These are phyloP conservation scores for Achlya flavicornis DNA, from an alignment of 2,888 invertebrate species.

Conservation along the genomic window DNA sequence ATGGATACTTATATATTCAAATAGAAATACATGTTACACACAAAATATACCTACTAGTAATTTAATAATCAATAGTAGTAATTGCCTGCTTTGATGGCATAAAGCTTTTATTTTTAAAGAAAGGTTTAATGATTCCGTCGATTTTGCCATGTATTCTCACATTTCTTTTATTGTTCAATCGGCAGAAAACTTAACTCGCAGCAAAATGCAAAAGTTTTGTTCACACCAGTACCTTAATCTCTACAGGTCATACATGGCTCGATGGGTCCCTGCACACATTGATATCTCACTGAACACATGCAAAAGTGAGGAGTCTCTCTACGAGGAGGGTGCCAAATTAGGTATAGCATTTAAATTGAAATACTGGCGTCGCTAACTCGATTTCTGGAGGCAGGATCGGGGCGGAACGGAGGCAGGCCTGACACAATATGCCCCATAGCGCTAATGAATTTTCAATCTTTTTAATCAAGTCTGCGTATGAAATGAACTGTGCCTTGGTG, in stretches of 20 bases:
- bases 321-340: conserved; percentile 58
- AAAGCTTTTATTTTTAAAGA: background rate
- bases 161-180: background rate
- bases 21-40: too few relatives aligned
- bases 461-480: background rate
- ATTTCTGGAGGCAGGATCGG: conserved; percentile 68
- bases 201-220: background rate
- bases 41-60: too few relatives aligned
- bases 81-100: background rate
- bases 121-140: background rate
- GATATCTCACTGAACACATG: conserved; percentile 25
- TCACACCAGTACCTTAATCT: conserved; percentile 6
- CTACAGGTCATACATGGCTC: background rate
- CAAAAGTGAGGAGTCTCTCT: conserved; percentile 23
- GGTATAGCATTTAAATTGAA: conserved; percentile 78
- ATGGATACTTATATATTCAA: too few relatives aligned
- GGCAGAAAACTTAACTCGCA: background rate
- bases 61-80: too few relatives aligned
- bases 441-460: conserved; percentile 1
- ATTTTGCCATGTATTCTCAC: background rate
- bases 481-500: background rate
- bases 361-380: conserved; percentile 71
- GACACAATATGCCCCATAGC: conserved; percentile 16
- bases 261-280: conserved; percentile 11
- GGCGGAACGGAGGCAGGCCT: conserved; percentile 51